Percentiles rank a stretch among this genome's conserved stretches.
Evolutionary conservation across 2,113 vertebrate species (phyloP).

Genomic region (Trinectes maculatus): DNA sequence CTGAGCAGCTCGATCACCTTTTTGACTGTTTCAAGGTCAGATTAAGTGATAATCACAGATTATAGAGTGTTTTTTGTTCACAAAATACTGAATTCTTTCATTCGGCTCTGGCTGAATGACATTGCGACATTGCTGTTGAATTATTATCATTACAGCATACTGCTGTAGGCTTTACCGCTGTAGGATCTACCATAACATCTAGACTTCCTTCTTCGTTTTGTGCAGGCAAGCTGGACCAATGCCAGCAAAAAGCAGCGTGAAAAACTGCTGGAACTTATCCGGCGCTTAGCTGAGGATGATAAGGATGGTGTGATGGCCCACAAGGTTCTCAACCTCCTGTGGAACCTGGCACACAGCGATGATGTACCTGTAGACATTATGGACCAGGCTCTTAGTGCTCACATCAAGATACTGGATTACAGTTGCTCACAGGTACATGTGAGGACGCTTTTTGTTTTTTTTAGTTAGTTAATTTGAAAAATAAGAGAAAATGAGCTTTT

Average conservation of each 20-base stretch:
- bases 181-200: neutral
- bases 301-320: conserved; percentile 99
- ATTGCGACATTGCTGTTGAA: neutral
- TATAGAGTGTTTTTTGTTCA: neutral
- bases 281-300: conserved; percentile 97
- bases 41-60: neutral
- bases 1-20: conserved; percentile 98
- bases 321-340: conserved; percentile 96
- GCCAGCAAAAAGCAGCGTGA: conserved; percentile 99
- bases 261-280: conserved; percentile 96
- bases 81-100: neutral
- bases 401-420: conserved; percentile 99
- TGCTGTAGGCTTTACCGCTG: neutral
- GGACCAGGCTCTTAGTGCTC: conserved; percentile 98
- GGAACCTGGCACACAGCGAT: conserved; percentile 99
- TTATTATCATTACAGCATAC: neutral
- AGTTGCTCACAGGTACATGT: conserved; percentile 95
- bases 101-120: neutral
- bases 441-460: too few relatives aligned
- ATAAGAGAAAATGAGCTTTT: neutral
- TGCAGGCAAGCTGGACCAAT: conserved; percentile 98
- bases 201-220: neutral
- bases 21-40: conserved; percentile 97
- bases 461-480: neutral
- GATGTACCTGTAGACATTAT: conserved; percentile 99